Base-by-base conservation (phyloP, 2,888 invertebrate genomes). In the Nymphalis polychloros region DNA sequence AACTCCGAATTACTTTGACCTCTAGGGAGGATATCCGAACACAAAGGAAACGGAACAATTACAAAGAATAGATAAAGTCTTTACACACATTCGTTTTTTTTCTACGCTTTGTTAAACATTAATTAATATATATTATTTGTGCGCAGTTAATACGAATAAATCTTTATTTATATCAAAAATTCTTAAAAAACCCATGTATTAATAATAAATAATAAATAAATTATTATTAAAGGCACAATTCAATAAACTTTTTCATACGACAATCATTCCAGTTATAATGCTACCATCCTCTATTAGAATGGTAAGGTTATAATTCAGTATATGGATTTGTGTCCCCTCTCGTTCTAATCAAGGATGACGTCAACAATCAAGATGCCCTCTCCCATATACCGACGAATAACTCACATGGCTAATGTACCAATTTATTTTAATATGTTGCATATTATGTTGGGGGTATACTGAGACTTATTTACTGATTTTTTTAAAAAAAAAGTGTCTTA, bases 351-450 rank as follows among this genome's bases (percentile, higher is more conserved):
- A 65, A 64, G 41, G 23, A 64, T 70, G 70, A 68, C 70, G 68
- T 68, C 68, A 65, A 48, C 59, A 68, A 61, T 66, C 61, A 66
- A 66, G 66, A 66, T 66, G 66, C 60, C 66, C 66, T 66, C 61
- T 61, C 65, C 60, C 52, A 27, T 60, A 48, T 61, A 61, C 35
- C 60, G 53, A 35, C 60, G 61, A 66, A 61, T 66, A 61, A 66
- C 48, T 66, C 61, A 61, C 76, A 77, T 75, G 78, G 74, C 76
- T 81, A 84, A 83, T 84, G 75, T 77, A 79, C 74, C 77, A 81
- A 82, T 84, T 85, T 81, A 84, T 73, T 76, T 76, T 78, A 73
- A 75, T 78, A 77, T 77, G 73, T 79, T 46, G 63, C 60, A 16
- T 48, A 41, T 64, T 79, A 79, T 76, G 82, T 70, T 72, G 65